Evolutionary conservation across 1,140 invertebrate genomes (phyloP), one percentile per base, ranked within the genome.

Genomic region (Arctopsyche grandis): DNA sequence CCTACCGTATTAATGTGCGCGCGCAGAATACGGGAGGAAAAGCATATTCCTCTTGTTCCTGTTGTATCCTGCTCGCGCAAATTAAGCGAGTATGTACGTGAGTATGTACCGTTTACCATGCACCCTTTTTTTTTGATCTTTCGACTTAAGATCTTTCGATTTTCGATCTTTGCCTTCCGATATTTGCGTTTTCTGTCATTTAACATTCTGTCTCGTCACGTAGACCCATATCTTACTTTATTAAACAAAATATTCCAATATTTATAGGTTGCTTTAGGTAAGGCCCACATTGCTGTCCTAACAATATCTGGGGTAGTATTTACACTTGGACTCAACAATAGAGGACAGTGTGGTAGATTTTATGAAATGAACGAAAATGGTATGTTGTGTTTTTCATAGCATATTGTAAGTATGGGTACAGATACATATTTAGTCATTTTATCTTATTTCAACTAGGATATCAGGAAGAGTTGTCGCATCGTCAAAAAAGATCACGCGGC

Each of bases 271-370:
- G 93, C 95, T 0, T 88, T 99, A 66, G 98, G 98, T 10, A 99
- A 99, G 89, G 98, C 98, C 9, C 98, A 99, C 85, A 94, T 94
- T 69, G 93, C 97, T 0, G 95, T 92, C 0, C 88, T 99, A 7
- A 97, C 93, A 22, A 94, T 92, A 82, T 95, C 96, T 85, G 98
- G 98, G 0, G 93, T 95, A 82, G 91, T 99, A 0, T 99, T 94
- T 85, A 98, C 97, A 0, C 99, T 98, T 89, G 98, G 98, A 0
- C 95, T 99, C 74, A 99, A 99, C 86, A 99, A 99, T 85, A 97
- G 98, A 85, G 97, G 97, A 9, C 98, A 99, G 85, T 99, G 98
- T 90, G 98, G 98, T 38, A 88, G 98, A 84, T 95, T 97, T 84
- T 97, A 94, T 85, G 90, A 91, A 14, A 7, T 24, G 7, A 74